Conservation (phyloP, 2,797 vertebrate species). For the Lepilemur ruficaudatus region DNA sequence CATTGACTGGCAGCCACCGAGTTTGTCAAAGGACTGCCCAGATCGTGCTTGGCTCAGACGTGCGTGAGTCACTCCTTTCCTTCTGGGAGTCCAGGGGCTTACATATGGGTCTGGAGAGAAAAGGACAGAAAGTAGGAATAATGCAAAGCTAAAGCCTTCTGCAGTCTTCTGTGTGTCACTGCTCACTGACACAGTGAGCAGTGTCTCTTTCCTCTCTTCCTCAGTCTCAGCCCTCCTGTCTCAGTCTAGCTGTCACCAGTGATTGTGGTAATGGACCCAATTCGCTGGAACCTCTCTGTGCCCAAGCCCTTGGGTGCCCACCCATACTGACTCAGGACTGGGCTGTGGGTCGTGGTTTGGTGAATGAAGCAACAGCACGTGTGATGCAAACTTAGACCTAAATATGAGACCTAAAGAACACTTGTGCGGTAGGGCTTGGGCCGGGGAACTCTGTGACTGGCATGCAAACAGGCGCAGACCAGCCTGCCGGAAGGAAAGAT, state of each 20-base stretch:
- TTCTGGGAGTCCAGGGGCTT: slow-evolving; percentile 44
- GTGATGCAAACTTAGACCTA: too few species aligned
- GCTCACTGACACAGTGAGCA: too few species aligned
- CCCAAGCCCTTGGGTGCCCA: neutral
- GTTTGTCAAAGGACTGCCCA: neutral
- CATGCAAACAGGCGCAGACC: fast-evolving
- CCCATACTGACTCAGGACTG: fast-evolving
- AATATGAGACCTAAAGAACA: neutral
- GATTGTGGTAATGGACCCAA: fast-evolving
- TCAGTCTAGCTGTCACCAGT: fast-evolving
- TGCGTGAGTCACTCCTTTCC: neutral
- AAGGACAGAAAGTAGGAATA: neutral
- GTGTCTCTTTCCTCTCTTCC: neutral
- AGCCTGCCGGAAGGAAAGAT: neutral
- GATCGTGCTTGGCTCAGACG: neutral
- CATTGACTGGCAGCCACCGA: neutral
- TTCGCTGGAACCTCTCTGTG: fast-evolving
- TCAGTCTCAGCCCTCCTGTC: fast-evolving
- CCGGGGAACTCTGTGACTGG: neutral
- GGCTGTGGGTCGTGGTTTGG: neutral
- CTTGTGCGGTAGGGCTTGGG: fast-evolving
- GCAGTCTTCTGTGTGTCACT: fast-evolving
- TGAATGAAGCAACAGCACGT: neutral
- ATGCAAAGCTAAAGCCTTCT: neutral
- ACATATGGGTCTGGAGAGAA: neutral